phyloP scores from a whole-genome alignment of 2,888 invertebrate genomes.

The Mythimna impura region DNA sequence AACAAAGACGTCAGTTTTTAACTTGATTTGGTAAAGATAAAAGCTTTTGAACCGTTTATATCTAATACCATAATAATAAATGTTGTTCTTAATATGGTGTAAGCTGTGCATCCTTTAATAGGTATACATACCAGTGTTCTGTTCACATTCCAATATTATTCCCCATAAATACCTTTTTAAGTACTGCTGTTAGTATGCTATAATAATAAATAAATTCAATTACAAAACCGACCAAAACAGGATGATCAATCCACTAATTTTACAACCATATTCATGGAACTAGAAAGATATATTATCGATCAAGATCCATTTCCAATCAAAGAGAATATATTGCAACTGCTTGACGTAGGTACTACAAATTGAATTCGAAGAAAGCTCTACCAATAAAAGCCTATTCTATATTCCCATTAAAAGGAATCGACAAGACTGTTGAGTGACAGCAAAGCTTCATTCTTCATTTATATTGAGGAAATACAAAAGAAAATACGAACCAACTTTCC shows the following conservation, averaged over 20 bases:
- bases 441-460: conserved; percentile 11
- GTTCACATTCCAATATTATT: no score
- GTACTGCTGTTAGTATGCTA: no score
- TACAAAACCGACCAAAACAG: background rate
- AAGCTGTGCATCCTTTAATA: no score
- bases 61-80: no score
- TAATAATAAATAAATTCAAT: background rate
- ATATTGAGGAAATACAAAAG: conserved; percentile 2
- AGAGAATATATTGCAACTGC: conserved; percentile 34
- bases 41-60: no score
- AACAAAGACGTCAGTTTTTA: background rate
- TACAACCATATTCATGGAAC: conserved; percentile 19
- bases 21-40: background rate
- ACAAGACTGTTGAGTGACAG: conserved; percentile 8
- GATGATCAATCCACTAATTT: conserved; percentile 9
- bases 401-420: background rate
- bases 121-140: no score
- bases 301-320: conserved; percentile 46
- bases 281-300: conserved; percentile 47
- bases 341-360: conserved; percentile 34
- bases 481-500: background rate
- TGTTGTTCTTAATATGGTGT: no score
- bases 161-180: no score
- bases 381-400: conserved; percentile 14
- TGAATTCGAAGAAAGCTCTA: conserved; percentile 35